Percentiles rank a stretch among this genome's conserved stretches.
These are phyloP conservation scores for Elysia crispata DNA, from an alignment of 2,888 invertebrate genomes.

Conservation along the genomic window DNA sequence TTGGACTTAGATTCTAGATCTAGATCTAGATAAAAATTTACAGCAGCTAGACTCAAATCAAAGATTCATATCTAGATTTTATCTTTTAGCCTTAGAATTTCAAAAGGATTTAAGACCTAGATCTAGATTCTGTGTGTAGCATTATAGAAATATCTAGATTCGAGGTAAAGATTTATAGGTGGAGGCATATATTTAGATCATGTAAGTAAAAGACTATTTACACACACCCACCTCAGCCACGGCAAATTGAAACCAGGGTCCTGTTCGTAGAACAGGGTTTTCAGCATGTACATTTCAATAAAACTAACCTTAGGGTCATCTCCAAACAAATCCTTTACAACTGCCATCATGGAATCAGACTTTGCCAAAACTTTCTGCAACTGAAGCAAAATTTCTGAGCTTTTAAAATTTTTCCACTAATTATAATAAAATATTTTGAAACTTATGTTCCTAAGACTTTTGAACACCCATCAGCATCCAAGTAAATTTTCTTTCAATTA, in stretches of 20 bases:
- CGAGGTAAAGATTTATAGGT: too few relatives aligned
- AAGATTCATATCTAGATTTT: not conserved
- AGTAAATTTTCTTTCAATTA: too few relatives aligned
- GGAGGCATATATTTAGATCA: too few relatives aligned
- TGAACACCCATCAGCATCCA: not conserved
- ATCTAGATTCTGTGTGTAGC: not conserved
- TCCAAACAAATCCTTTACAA: constrained; percentile 73
- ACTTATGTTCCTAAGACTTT: not conserved
- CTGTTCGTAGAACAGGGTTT: too few relatives aligned
- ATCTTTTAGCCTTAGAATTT: too few relatives aligned
- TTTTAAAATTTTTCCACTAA: not conserved
- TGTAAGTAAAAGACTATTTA: too few relatives aligned
- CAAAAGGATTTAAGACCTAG: too few relatives aligned
- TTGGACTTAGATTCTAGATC: too few relatives aligned
- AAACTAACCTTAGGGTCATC: constrained; percentile 70
- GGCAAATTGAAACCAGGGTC: too few relatives aligned
- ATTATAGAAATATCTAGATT: not conserved
- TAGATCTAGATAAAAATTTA: too few relatives aligned
- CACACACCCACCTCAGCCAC: too few relatives aligned
- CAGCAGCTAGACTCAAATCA: not conserved
- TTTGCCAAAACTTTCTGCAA: constrained; percentile 68
- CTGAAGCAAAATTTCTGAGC: constrained; percentile 51
- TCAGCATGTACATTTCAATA: too few relatives aligned
- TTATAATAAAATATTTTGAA: not conserved
- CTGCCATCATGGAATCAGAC: constrained; percentile 72